Evolutionary conservation across 2,888 invertebrate species (phyloP), one percentile per base, ranked within the genome.

Genomic region (Lucinisca nassula): DNA sequence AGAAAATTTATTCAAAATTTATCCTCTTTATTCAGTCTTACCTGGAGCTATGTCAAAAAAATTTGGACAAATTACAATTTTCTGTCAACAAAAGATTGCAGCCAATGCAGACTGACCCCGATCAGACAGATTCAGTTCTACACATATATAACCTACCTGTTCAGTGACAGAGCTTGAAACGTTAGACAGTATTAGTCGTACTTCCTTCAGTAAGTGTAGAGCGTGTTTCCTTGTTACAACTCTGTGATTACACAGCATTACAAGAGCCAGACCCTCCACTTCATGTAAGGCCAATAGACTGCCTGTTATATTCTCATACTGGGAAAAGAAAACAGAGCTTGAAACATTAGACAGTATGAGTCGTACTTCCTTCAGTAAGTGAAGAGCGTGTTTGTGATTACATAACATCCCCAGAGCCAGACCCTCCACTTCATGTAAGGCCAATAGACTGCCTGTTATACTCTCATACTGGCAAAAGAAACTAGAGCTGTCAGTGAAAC

Each of bases 331-430:
- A n/a, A n/a, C n/a, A n/a, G n/a, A n/a, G n/a, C n/a, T n/a, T n/a
- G n/a, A n/a, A 24, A 86, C 88, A 24, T 51, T 45, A 0, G 85
- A 84, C 84, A 98, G 97, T 21, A 99, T 97, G 91, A 97, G 97
- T 95, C 99, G 99, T 0, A 98, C 98, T 96, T 99, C 99, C 96
- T 96, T 97, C 80, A 99, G 97, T 85, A 99, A 98, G 94, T 98
- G 98, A 3, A 99, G 98, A 0, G 99, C 98, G 55, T 99, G 96
- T 93, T 99, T 97, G 96, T 98, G 98, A 96, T 99, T 99, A 95
- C 99, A 99, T 77, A 99, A 97, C 98, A 99, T 98, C 0, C 99
- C 98, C 35, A 99, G 97, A 0, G 98, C 99, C 87, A 99, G 97
- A 0, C 99, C 99, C 97, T 99, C 99, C 0, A 99, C 98, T 79